A percentile compares a stretch with the other conserved stretches of the same genome.
These are phyloP conservation scores for Melikaiella ostensackeni DNA, from an alignment of 2,888 invertebrate genomes.

Conservation along the genomic window DNA sequence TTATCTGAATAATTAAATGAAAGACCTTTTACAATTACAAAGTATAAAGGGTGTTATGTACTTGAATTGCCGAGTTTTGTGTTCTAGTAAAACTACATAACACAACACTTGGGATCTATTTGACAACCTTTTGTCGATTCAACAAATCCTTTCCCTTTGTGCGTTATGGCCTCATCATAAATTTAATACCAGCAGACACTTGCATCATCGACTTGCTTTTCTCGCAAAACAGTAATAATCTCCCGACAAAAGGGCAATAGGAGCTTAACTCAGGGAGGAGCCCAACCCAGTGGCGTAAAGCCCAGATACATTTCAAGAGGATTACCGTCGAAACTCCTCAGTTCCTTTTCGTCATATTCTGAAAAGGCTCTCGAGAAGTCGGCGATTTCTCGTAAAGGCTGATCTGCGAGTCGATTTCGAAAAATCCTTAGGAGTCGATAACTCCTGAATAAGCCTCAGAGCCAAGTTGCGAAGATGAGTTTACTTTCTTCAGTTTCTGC, in stretches of 20 bases:
- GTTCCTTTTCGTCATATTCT: too few relatives aligned
- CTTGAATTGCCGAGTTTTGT: background rate
- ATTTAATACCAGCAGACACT: constrained; percentile 25
- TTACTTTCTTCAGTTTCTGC: constrained; percentile 14
- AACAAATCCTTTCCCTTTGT: background rate
- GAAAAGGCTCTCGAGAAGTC: constrained; percentile 25
- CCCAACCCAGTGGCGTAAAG: constrained; percentile 32
- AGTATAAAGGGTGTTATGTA: background rate
- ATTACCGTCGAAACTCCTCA: constrained; percentile 25
- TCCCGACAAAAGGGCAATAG: constrained; percentile 30
- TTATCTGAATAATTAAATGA: too few relatives aligned
- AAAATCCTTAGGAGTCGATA: background rate
- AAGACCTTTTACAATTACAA: background rate
- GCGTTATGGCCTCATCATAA: background rate
- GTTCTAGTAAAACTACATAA: background rate
- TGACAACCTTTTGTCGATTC: background rate
- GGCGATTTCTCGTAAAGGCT: constrained; percentile 1
- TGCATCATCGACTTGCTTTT: constrained; percentile 19
- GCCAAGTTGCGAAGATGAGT: background rate
- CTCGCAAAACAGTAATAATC: constrained; percentile 37
- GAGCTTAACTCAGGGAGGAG: constrained; percentile 26
- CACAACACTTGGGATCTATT: background rate
- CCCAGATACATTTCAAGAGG: constrained; percentile 15
- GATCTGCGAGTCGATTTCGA: background rate
- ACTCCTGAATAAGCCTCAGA: background rate